A percentile compares a stretch with the other conserved stretches of the same genome.
These are phyloP conservation scores for Orycteropus afer DNA, from an alignment of 2,113 vertebrate species.

Conservation along the genomic window DNA sequence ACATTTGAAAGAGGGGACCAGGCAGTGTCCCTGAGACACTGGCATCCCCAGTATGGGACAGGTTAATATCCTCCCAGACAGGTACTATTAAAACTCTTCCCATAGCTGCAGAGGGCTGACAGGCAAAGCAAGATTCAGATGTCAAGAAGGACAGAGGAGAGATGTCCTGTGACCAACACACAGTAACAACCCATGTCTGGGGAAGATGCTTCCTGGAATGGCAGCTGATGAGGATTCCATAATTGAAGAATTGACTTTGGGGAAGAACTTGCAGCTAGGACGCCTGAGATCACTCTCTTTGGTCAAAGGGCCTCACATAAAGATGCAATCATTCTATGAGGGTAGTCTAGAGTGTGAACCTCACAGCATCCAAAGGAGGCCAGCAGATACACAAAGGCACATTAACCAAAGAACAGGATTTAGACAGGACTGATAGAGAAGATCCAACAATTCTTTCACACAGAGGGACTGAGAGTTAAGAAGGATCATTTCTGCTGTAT, in stretches of 20 bases:
- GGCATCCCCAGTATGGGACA: background rate
- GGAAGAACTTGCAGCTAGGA: background rate
- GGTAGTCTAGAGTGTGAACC: background rate
- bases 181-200: background rate
- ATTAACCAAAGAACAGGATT: background rate
- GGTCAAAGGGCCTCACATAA: background rate
- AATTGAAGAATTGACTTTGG: background rate
- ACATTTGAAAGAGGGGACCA: background rate
- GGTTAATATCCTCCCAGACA: background rate
- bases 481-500: background rate
- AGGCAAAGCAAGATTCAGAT: background rate
- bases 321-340: background rate
- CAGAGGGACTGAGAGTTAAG: background rate
- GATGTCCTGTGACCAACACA: background rate
- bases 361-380: background rate
- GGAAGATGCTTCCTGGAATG: background rate
- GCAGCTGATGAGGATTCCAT: background rate
- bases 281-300: background rate
- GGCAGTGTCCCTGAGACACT: background rate
- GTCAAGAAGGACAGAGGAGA: accelerated
- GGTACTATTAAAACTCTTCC: background rate
- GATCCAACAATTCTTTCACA: background rate
- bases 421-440: background rate
- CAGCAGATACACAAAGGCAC: background rate
- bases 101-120: background rate